phyloP scores from a whole-genome alignment of 1,140 invertebrate genomes.

The Goniozus legneri region DNA sequence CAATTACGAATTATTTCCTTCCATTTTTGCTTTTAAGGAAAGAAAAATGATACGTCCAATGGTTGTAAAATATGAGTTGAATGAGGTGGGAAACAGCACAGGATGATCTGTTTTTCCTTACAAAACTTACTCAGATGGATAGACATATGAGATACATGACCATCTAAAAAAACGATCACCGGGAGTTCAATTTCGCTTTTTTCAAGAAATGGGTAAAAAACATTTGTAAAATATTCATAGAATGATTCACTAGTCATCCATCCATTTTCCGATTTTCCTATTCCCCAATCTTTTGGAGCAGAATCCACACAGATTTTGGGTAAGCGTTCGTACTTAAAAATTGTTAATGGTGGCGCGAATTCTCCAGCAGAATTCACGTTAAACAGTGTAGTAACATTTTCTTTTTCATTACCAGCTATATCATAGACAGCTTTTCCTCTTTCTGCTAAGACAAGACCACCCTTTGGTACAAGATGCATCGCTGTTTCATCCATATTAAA shows the following conservation, averaged over 20 bases:
- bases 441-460: slow-evolving; percentile 27
- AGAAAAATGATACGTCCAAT: background rate
- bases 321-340: slow-evolving; percentile 34
- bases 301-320: slow-evolving; percentile 18
- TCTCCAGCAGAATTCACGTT: slow-evolving; percentile 34
- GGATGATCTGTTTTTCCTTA: background rate
- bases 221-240: slow-evolving; percentile 1
- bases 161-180: background rate
- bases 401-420: slow-evolving; percentile 33
- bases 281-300: slow-evolving; percentile 10
- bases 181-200: background rate
- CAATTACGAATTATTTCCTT: background rate
- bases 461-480: slow-evolving; percentile 32
- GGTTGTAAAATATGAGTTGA: background rate
- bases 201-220: background rate
- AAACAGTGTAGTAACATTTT: slow-evolving; percentile 36
- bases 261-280: background rate
- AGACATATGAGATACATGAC: background rate
- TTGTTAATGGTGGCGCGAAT: slow-evolving; percentile 29
- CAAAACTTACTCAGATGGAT: background rate
- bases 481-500: slow-evolving; percentile 37
- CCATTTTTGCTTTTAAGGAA: background rate
- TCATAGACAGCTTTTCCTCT: slow-evolving; percentile 36
- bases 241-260: background rate
- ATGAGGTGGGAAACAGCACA: background rate